These are phyloP conservation scores for Drosophila tsacasi DNA, from an alignment of 1,140 invertebrate species.

Conservation along the genomic window DNA sequence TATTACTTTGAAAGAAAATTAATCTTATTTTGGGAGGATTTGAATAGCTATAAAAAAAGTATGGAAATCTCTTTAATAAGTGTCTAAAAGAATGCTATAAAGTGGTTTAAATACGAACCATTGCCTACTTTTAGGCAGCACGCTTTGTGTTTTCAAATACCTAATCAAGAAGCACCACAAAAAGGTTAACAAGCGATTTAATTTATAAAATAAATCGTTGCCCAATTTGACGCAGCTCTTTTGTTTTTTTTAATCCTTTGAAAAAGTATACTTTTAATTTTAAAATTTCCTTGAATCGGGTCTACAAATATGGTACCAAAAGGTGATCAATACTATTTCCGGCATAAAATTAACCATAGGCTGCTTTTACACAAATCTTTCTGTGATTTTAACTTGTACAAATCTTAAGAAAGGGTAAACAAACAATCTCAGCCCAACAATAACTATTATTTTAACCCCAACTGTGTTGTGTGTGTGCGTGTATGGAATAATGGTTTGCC, in stretches of 20 bases:
- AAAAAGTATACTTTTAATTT: too few relatives aligned
- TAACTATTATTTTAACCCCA: slow-evolving; percentile 14
- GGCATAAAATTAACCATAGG: too few relatives aligned
- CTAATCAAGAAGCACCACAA: too few relatives aligned
- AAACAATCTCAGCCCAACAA: background rate
- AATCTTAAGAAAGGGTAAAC: background rate
- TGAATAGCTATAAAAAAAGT: background rate
- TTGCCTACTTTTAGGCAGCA: too few relatives aligned
- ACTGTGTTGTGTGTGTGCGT: background rate
- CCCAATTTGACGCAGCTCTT: too few relatives aligned
- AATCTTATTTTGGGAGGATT: background rate
- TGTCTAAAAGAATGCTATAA: background rate
- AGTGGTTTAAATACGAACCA: background rate
- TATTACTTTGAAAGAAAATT: background rate
- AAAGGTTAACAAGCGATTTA: too few relatives aligned
- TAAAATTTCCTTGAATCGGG: background rate
- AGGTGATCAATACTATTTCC: too few relatives aligned
- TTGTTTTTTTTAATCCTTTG: too few relatives aligned
- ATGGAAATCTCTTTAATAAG: background rate
- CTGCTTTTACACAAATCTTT: too few relatives aligned
- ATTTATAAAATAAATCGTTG: too few relatives aligned
- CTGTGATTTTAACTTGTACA: too few relatives aligned
- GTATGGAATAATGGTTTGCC: background rate
- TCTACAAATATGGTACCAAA: background rate
- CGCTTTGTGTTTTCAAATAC: too few relatives aligned